phyloP scores from a whole-genome alignment of 2,888 invertebrate genomes.

The Sinohyriopsis cumingii region DNA sequence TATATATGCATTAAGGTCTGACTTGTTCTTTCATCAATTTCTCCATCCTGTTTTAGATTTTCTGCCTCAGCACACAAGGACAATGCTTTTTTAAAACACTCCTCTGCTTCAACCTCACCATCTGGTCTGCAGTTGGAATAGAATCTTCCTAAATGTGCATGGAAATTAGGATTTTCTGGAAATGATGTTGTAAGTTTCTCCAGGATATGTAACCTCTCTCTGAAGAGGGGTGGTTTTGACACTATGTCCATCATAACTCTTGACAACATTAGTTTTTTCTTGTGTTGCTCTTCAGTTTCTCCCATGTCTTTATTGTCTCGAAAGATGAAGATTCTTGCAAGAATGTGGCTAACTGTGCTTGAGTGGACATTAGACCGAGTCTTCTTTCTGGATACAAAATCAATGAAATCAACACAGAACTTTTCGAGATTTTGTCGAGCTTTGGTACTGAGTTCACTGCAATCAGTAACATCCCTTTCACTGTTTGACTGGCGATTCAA shows the following conservation, averaged over 20 bases:
- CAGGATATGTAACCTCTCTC: conserved; percentile 34
- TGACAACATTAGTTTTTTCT: conserved; percentile 30
- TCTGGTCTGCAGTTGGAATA: conserved; percentile 36
- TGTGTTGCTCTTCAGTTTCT: conserved; percentile 26
- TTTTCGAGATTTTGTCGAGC: conserved; percentile 28
- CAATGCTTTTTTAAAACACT: conserved; percentile 31
- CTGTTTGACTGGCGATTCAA: conserved; percentile 6
- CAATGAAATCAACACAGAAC: conserved; percentile 35
- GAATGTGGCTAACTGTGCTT: conserved; percentile 23
- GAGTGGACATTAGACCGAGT: conserved; percentile 12
- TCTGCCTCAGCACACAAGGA: conserved; percentile 21
- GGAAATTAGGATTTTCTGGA: conserved; percentile 40
- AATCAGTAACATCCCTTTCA: conserved; percentile 1
- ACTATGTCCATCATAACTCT: conserved; percentile 38
- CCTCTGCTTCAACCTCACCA: conserved; percentile 27
- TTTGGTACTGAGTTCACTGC: conserved; percentile 18
- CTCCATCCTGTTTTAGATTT: conserved; percentile 12
- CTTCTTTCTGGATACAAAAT: conserved; percentile 28
- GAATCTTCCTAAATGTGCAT: conserved; percentile 38
- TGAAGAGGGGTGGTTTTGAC: conserved; percentile 29
- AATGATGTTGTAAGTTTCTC: conserved; percentile 27
- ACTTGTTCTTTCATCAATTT: conserved; percentile 24
- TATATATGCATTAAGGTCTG: conserved; percentile 41
- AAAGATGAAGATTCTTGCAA: conserved; percentile 41
- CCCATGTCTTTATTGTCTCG: conserved; percentile 37